Evolutionary conservation across 23 tunicate genomes (phyloP).

Genomic region (Halocynthia aurantium): DNA sequence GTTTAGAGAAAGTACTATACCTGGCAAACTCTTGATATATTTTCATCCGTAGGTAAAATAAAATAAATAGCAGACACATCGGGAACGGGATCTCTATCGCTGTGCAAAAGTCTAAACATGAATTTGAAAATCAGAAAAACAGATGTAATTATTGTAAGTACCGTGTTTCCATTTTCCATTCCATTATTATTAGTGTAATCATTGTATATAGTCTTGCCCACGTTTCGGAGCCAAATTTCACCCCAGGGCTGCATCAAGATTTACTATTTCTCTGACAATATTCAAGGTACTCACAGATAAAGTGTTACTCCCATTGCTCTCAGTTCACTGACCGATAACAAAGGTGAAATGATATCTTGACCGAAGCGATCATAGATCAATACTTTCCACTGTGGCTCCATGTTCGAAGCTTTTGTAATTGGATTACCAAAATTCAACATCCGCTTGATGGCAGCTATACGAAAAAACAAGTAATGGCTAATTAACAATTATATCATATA

Average conservation of each 20-base stretch:
- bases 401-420: constrained; percentile 29
- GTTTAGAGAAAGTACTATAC: constrained; percentile 31
- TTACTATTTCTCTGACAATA: background rate
- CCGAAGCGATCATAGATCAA: constrained; percentile 92
- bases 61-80: constrained; percentile 95
- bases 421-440: constrained; percentile 74
- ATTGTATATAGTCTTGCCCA: background rate
- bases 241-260: background rate
- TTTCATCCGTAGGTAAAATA: constrained; percentile 82
- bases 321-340: constrained; percentile 88
- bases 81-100: constrained; percentile 70
- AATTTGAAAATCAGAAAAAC: too few species aligned
- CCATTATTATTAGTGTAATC: background rate
- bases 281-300: constrained; percentile 22
- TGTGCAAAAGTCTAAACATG: constrained; percentile 31
- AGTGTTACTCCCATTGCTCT: constrained; percentile 88
- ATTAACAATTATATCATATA: background rate
- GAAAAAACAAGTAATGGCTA: background rate
- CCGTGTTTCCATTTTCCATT: background rate
- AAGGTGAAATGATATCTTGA: constrained; percentile 91
- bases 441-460: constrained; percentile 53
- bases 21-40: constrained; percentile 67
- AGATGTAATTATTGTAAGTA: background rate
- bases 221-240: background rate
- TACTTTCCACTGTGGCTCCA: constrained; percentile 97